A percentile compares a stretch with the other conserved stretches of the same genome.
These are phyloP conservation scores for Synanthedon tipuliformis DNA, from an alignment of 2,888 invertebrate species.

Conservation along the genomic window DNA sequence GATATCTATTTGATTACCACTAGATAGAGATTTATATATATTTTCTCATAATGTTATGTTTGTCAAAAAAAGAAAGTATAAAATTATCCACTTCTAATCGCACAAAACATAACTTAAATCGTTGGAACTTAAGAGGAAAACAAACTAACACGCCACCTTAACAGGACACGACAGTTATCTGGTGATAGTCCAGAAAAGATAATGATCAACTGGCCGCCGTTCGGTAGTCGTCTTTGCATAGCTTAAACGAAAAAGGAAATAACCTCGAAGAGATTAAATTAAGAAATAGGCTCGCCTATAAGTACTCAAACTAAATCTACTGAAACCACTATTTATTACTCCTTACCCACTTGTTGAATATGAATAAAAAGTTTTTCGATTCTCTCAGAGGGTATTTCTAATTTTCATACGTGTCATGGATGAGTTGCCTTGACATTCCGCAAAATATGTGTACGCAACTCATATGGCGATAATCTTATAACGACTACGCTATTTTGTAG, in stretches of 20 bases:
- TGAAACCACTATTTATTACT: no score
- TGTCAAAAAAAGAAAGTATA: conserved; percentile 26
- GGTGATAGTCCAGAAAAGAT: not conserved
- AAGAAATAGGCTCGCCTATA: not conserved
- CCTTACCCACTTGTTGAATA: no score
- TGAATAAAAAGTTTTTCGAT: conserved; percentile 7
- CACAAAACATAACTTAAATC: conserved; percentile 29
- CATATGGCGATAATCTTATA: conserved; percentile 67
- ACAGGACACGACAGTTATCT: not conserved
- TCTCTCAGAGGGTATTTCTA: conserved; percentile 49
- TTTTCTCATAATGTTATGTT: conserved; percentile 63
- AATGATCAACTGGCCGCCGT: conserved; percentile 7
- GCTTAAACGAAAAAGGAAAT: conserved; percentile 28
- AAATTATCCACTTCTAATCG: conserved; percentile 35
- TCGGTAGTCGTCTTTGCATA: conserved; percentile 20
- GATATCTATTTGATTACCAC: conserved; percentile 63
- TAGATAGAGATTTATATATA: conserved; percentile 60
- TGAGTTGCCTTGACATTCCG: conserved; percentile 56
- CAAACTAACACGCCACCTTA: conserved; percentile 19
- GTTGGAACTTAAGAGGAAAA: not conserved
- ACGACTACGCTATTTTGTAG: conserved; percentile 71
- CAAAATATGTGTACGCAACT: conserved; percentile 53
- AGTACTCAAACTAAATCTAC: not conserved
- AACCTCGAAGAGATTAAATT: conserved; percentile 15
- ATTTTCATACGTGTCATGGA: conserved; percentile 47